Conservation (phyloP, 2,113 vertebrate genomes). For the Balaeniceps rex region DNA sequence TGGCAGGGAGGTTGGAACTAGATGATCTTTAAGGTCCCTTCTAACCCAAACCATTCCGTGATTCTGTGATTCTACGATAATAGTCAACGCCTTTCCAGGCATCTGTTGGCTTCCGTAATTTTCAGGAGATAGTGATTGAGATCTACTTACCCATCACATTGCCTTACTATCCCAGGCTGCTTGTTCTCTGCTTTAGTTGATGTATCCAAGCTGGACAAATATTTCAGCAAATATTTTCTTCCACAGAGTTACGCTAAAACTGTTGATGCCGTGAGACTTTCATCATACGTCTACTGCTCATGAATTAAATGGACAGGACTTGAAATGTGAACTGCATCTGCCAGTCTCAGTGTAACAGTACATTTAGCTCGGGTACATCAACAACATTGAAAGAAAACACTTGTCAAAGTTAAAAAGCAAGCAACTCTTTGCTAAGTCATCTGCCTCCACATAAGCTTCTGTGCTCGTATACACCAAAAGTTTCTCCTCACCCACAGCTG, state of each 20-base stretch:
- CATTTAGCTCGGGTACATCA: neutral
- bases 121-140: neutral
- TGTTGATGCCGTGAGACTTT: neutral
- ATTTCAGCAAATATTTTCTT: neutral
- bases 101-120: neutral
- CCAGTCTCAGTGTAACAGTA: neutral
- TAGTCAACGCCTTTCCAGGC: neutral
- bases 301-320: neutral
- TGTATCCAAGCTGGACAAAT: neutral
- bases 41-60: no score
- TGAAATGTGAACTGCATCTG: neutral
- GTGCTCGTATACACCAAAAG: neutral
- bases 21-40: no score
- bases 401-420: slow-evolving; percentile 18
- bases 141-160: neutral
- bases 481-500: slow-evolving; percentile 19
- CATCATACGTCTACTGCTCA: neutral
- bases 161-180: neutral
- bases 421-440: slow-evolving; percentile 10
- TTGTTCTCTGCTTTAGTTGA: neutral
- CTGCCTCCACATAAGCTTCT: neutral
- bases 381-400: neutral
- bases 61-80: neutral
- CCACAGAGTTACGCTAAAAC: neutral
- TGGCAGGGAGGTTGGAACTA: no score